Conservation (phyloP, 2,888 invertebrate genomes). For the Pseudococcus jackbeardsleyi region DNA sequence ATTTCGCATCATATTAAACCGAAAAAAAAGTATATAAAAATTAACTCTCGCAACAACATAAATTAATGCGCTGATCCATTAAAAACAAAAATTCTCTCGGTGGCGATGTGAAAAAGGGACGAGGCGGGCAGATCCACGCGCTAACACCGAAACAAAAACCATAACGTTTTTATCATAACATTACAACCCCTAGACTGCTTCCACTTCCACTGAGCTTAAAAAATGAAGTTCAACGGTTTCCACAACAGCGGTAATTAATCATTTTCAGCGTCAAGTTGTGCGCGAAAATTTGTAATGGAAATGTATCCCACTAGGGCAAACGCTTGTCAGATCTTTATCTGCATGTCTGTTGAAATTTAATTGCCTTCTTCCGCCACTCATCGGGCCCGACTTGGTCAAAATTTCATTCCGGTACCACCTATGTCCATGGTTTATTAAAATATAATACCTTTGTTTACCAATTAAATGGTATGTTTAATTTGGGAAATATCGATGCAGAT, state of each 20-base stretch:
- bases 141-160: constrained; percentile 31
- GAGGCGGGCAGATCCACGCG: background rate
- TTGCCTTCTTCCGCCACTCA: constrained; percentile 32
- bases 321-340: constrained; percentile 53
- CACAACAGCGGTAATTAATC: constrained; percentile 54
- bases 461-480: background rate
- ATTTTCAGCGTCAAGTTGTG: constrained; percentile 49
- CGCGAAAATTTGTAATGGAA: constrained; percentile 54
- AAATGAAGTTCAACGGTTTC: constrained; percentile 48
- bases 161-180: constrained; percentile 49
- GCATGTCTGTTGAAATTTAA: constrained; percentile 52
- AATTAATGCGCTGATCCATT: constrained; percentile 47
- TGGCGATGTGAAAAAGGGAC: background rate
- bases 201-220: constrained; percentile 7
- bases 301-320: constrained; percentile 51
- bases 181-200: constrained; percentile 37
- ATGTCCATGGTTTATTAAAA: constrained; percentile 10
- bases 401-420: background rate
- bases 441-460: background rate
- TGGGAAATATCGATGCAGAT: background rate
- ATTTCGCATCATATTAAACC: background rate
- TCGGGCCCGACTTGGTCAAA: background rate
- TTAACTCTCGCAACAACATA: constrained; percentile 14
- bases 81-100: constrained; percentile 10
- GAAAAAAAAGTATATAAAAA: background rate